Base-by-base conservation (phyloP, 1,140 invertebrate genomes). In the Nomia melanderi region DNA sequence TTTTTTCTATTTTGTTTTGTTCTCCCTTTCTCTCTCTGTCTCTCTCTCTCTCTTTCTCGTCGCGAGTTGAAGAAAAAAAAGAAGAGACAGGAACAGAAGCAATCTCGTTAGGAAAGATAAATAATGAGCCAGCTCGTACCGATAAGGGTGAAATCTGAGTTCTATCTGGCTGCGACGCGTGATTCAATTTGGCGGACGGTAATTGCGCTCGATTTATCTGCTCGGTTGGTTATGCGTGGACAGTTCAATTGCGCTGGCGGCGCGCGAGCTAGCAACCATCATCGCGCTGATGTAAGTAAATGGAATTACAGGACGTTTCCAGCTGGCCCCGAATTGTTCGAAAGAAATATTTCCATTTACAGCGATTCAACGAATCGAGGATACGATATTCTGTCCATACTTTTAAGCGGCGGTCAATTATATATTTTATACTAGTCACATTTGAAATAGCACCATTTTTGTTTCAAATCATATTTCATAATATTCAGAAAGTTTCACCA, bases 161-260 rank as follows among this genome's bases (percentile, higher is more conserved):
- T 77, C 57, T 36, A 71, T 71, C 36, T 6, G 25, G 27, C 12
- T 20, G 14, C 54, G 65, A 70, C 41, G 39, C 57, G 44, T 27
- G 54, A 77, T 62, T 71, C 66, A 71, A 77, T 70, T 70, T 62
- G 74, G 29, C 39, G 31, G 44, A 70, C 41, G 74, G 56, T 76
- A 60, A 76, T 76, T 70, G 65, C 56, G 25, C 74, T 50, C 65
- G 74, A 70, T 76, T 60, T 60, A 70, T 76, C 56, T 33, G 63
- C 50, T 44, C 56, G 33, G 56, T 50, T 17, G 73, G 64, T 31
- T 36, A 17, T 29, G 66, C 74, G 56, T 76, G 53, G 73, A 67
- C 73, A 44, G 54, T 76, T 60, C 64, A 62, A 76, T 76, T 69
- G 54, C 29, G 29, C 14, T 20, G 14, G 47, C 47, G 0, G 20